phyloP scores from a whole-genome alignment of 2,888 invertebrate species.

The Drosophila siamana region DNA sequence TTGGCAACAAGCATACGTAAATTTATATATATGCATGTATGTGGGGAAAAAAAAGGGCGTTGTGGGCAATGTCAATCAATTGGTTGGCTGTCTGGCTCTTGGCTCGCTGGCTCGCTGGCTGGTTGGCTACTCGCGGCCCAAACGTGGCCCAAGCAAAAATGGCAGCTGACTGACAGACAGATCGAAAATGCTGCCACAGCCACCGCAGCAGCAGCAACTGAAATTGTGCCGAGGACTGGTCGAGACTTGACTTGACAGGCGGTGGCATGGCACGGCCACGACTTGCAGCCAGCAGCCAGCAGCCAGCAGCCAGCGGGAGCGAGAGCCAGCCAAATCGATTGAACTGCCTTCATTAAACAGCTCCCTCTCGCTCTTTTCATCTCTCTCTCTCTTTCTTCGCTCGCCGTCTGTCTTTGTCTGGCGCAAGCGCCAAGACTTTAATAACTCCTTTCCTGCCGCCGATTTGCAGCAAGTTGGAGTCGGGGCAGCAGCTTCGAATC shows the following conservation, averaged over 20 bases:
- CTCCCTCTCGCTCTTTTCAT: constrained; percentile 37
- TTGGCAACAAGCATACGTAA: background rate
- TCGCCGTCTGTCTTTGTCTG: constrained; percentile 35
- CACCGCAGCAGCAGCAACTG: constrained; percentile 51
- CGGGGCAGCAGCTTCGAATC: constrained; percentile 31
- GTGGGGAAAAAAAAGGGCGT: constrained; percentile 80
- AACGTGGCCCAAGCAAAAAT: constrained; percentile 68
- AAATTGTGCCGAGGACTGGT: constrained; percentile 51
- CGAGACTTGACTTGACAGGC: constrained; percentile 61
- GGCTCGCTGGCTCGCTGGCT: constrained; percentile 35
- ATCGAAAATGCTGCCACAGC: constrained; percentile 73
- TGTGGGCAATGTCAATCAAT: constrained; percentile 81
- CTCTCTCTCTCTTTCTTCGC: constrained; percentile 4
- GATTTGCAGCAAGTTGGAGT: constrained; percentile 43
- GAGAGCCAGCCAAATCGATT: constrained; percentile 73
- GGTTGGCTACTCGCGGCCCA: constrained; percentile 40
- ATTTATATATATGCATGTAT: too few species aligned
- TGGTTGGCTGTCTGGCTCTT: constrained; percentile 56
- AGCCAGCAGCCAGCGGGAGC: background rate
- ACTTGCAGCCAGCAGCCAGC: constrained; percentile 54
- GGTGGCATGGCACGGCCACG: constrained; percentile 73
- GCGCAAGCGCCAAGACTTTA: constrained; percentile 63
- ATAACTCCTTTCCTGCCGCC: constrained; percentile 81
- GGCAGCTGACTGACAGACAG: constrained; percentile 81
- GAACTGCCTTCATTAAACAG: constrained; percentile 78